Percentiles rank a stretch among this genome's conserved stretches.
Evolutionary conservation across 2,888 invertebrate genomes (phyloP).

Genomic region (Sturmia bella): DNA sequence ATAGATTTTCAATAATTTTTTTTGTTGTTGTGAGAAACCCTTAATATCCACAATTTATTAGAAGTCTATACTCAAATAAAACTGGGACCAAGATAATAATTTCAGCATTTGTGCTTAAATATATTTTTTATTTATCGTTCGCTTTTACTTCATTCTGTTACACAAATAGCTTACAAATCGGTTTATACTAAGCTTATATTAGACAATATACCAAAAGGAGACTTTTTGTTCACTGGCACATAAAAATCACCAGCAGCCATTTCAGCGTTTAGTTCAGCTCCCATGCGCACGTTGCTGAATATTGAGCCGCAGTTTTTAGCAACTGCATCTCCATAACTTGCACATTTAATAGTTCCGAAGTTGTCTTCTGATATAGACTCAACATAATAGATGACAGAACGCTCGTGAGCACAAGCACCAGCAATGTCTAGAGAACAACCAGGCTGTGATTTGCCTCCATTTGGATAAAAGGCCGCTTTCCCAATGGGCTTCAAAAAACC

Average conservation of each 20-base stretch:
- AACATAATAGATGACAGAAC: conserved; percentile 81
- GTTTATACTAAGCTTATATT: too few species aligned
- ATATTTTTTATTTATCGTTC: too few species aligned
- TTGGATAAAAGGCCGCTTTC: conserved; percentile 83
- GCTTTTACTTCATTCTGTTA: too few species aligned
- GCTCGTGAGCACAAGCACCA: conserved; percentile 81
- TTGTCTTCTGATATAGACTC: conserved; percentile 80
- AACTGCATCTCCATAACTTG: conserved; percentile 73
- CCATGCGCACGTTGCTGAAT: conserved; percentile 75
- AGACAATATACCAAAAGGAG: conserved; percentile 77
- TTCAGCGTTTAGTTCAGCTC: conserved; percentile 71
- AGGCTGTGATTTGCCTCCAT: conserved; percentile 83
- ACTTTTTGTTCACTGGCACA: conserved; percentile 75
- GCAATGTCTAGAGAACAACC: conserved; percentile 82
- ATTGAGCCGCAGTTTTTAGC: conserved; percentile 73
- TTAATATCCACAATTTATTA: too few species aligned
- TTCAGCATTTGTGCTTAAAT: too few species aligned
- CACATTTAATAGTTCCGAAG: conserved; percentile 77
- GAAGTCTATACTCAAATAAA: too few species aligned
- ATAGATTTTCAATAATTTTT: too few species aligned
- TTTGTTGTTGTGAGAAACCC: too few species aligned
- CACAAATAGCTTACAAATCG: too few species aligned
- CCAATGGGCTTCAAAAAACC: conserved; percentile 79
- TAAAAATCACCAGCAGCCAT: conserved; percentile 77
- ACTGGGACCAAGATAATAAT: too few species aligned